Conservation (phyloP, 2,797 vertebrate species). For the Alca torda region DNA sequence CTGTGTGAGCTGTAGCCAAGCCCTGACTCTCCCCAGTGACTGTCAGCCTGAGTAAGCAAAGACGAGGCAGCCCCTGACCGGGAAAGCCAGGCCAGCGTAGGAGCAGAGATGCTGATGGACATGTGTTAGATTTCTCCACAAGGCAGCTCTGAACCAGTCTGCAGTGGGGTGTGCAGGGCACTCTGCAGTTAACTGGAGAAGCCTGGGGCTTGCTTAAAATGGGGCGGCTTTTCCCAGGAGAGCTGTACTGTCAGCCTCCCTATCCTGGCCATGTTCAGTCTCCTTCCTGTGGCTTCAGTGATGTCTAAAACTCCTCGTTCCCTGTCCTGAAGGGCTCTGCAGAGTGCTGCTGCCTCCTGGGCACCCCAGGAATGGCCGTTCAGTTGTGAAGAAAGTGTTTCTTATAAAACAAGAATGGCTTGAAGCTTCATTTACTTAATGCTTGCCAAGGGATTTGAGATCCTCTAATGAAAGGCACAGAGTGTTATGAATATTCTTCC, state of each 20-base stretch:
- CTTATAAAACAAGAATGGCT: conserved; percentile 1
- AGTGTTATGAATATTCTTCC: conserved; percentile 22
- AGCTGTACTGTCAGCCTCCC: background rate
- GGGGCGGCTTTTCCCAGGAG: background rate
- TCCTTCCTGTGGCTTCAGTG: background rate
- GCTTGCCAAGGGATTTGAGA: conserved; percentile 33
- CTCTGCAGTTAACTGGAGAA: background rate
- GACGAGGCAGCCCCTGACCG: background rate
- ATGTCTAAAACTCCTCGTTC: background rate
- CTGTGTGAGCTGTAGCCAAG: background rate
- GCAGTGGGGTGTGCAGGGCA: background rate
- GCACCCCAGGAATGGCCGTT: background rate
- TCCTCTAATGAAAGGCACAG: background rate
- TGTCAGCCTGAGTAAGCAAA: background rate
- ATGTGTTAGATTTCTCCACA: background rate
- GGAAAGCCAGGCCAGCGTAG: background rate
- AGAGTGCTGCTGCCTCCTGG: background rate
- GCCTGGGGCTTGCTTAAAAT: background rate
- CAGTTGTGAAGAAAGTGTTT: background rate
- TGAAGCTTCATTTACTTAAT: conserved; percentile 53
- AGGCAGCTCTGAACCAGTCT: background rate
- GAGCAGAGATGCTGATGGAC: background rate
- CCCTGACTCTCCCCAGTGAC: background rate
- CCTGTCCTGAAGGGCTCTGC: background rate
- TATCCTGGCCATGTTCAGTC: background rate